Evolutionary conservation across 2,888 invertebrate genomes (phyloP), one percentile per base, ranked within the genome.

Genomic region (Xestia c-nigrum): DNA sequence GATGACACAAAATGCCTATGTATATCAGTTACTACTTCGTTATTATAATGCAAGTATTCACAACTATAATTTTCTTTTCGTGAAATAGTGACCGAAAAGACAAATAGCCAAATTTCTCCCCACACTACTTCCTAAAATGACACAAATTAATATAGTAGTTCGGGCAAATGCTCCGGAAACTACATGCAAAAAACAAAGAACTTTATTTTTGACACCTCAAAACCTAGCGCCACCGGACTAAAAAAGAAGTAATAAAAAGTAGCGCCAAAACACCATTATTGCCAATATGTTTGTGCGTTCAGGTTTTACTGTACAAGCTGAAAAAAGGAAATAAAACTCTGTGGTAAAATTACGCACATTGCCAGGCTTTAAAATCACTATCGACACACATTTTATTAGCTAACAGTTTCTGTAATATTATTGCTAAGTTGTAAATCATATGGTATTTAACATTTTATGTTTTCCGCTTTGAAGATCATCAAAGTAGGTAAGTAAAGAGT

Each of bases 361-460:
- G 16, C 12, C 31, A 5, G 14, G 16, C n/a, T 63, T 63, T 46
- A 1, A 9, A 63, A 63, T 61, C 10, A 21, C 5, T n/a, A 24
- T 31, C 14, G 31, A 31, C 31, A 31, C 6, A 31, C 31, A 59
- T 1, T 55, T 12, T 5, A 5, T 14, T 0, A 6, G 14, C 12
- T 57, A 14, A 14, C 10, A 57, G 14, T 57, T 5, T 55, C 24
- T 55, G n/a, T 12, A 10, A 55, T 38, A 40, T 55, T 61, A 31
- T 47, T 47, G 46, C 10, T 46, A 16, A 67, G n/a, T 40, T 31
- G 4, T 74, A 74, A 67, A 55, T 67, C 66, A 55, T 61, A 7
- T 59, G 24, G 40, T 55, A 70, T 64, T 80, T 57, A n/a, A 57
- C 47, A 24, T 81, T 55, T 21, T 43, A 47, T 40, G 68, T 43